These are phyloP conservation scores for Ahaetulla prasina DNA, from an alignment of 2,113 vertebrate genomes.

Conservation along the genomic window DNA sequence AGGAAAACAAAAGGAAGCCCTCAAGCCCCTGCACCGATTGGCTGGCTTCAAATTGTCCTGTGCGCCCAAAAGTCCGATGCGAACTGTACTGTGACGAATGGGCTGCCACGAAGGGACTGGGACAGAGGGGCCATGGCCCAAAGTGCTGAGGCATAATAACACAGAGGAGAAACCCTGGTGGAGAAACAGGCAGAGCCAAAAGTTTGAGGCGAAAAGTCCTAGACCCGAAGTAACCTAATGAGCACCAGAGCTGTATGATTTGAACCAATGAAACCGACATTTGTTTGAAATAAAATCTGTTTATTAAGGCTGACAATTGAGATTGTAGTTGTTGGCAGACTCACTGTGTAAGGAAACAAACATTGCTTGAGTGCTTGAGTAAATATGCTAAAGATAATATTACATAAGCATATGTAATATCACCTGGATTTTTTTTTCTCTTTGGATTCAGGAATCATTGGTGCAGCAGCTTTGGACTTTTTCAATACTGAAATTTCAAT, in stretches of 20 bases:
- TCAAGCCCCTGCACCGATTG: too few relatives aligned
- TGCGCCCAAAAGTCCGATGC: too few relatives aligned
- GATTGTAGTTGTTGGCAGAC: not conserved
- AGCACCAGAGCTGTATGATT: not conserved
- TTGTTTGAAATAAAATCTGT: not conserved
- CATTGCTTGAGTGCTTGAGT: not conserved
- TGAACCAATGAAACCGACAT: not conserved
- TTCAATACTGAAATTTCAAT: constrained; percentile 79
- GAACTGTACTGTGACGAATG: too few relatives aligned
- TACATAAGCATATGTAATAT: not conserved
- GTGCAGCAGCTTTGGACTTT: constrained; percentile 75
- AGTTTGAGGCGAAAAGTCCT: too few relatives aligned
- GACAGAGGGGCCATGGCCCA: too few relatives aligned
- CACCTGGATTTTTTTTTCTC: not conserved
- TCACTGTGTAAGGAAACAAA: not conserved
- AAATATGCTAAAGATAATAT: not conserved
- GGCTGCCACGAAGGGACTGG: too few relatives aligned
- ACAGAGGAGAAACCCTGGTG: too few relatives aligned
- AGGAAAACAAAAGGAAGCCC: too few relatives aligned
- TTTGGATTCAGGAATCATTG: constrained; percentile 68
- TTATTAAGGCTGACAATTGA: not conserved
- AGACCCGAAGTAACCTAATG: not conserved
- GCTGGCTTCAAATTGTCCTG: too few relatives aligned
- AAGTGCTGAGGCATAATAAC: too few relatives aligned
- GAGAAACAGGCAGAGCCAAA: too few relatives aligned